A percentile compares a stretch with the other conserved stretches of the same genome.
Conservation (phyloP, 2,888 invertebrate species). For the Mesodorylaimus sp. region DNA sequence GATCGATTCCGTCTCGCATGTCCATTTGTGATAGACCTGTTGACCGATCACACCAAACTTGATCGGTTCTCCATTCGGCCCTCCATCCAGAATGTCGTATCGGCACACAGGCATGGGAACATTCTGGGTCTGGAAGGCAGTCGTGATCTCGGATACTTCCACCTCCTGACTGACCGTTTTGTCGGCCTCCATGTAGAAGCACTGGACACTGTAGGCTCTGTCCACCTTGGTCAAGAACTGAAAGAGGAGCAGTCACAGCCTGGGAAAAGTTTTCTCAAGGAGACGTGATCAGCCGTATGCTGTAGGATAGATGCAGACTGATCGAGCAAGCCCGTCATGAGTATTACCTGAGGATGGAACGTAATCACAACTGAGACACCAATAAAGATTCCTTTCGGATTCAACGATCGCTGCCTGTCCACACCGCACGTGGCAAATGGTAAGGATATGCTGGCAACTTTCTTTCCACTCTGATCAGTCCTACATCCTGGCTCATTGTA, state of each 20-base stretch:
- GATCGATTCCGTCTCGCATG: neutral
- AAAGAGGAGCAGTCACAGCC: conserved; percentile 22
- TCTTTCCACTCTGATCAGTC: conserved; percentile 5
- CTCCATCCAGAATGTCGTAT: no score
- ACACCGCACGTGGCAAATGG: conserved; percentile 28
- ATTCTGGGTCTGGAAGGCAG: neutral
- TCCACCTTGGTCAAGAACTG: neutral
- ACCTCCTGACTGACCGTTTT: conserved; percentile 1
- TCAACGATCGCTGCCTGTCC: conserved; percentile 24
- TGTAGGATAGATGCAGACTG: no score
- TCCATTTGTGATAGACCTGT: neutral
- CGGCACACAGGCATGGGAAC: no score
- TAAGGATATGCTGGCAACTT: conserved; percentile 23
- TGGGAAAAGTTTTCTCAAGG: no score
- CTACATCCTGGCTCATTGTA: conserved; percentile 10
- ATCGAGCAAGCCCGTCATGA: no score
- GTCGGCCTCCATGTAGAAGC: conserved; percentile 5
- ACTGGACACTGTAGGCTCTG: neutral
- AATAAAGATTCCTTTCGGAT: conserved; percentile 27
- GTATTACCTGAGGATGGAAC: conserved; percentile 22
- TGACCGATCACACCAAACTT: no score
- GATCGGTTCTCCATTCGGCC: no score
- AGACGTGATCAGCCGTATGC: no score
- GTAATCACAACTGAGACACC: conserved; percentile 27
- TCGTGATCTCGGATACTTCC: conserved; percentile 4